These are phyloP conservation scores for Heliconius sara DNA, from an alignment of 2,888 invertebrate genomes.

Conservation along the genomic window DNA sequence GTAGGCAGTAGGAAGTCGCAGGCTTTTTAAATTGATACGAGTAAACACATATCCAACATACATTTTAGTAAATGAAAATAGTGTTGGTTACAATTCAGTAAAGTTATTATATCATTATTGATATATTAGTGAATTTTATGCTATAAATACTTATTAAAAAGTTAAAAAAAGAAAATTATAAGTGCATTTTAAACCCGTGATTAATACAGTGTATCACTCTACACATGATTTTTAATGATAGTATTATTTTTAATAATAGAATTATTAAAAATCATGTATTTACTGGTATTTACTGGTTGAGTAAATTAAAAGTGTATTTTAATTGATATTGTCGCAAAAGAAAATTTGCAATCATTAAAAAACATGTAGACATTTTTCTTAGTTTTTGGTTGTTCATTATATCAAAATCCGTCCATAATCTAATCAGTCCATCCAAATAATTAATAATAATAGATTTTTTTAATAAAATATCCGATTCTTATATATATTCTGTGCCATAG, in stretches of 20 bases:
- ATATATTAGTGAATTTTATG: neutral
- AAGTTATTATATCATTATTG: neutral
- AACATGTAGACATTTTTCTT: neutral
- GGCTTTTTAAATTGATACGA: neutral
- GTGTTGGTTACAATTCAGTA: neutral
- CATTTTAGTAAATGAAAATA: neutral
- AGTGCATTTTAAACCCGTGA: no score
- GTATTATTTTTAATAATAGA: neutral
- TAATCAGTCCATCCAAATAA: neutral
- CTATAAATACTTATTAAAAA: no score
- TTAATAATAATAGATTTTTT: no score
- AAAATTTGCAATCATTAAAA: no score
- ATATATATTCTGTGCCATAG: constrained; percentile 18
- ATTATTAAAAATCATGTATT: neutral
- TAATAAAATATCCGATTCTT: no score
- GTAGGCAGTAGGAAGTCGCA: neutral
- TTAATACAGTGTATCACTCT: neutral
- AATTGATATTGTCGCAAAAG: no score
- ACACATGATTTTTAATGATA: neutral
- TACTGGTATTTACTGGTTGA: no score
- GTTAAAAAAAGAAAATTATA: no score
- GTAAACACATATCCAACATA: neutral
- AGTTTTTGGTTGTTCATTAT: neutral
- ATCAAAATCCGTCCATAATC: neutral
- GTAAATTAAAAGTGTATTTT: no score